These are phyloP conservation scores for Ptychochromis oligacanthus DNA, from an alignment of 2,113 vertebrate genomes.

Conservation along the genomic window DNA sequence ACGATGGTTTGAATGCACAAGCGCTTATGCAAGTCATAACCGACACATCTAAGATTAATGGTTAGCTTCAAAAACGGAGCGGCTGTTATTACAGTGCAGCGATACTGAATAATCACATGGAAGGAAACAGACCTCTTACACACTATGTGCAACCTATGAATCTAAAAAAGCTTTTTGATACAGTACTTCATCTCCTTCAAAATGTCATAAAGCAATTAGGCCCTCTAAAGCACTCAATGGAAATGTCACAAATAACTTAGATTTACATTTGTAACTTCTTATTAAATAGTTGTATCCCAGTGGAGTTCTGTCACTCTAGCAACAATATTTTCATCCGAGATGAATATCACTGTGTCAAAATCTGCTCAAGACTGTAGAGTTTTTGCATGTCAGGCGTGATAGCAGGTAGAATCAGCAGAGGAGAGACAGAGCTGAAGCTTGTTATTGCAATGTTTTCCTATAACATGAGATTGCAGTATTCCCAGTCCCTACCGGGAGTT, in stretches of 20 bases:
- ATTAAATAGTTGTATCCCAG: slow-evolving; percentile 10
- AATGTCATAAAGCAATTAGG: slow-evolving; percentile 66
- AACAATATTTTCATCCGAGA: slow-evolving; percentile 24
- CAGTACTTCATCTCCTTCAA: slow-evolving; percentile 59
- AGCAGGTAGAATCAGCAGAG: slow-evolving; percentile 7
- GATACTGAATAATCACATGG: slow-evolving; percentile 45
- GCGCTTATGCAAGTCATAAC: slow-evolving; percentile 37
- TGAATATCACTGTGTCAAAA: slow-evolving; percentile 4
- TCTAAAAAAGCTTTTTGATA: slow-evolving; percentile 48
- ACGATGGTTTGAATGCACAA: slow-evolving; percentile 53
- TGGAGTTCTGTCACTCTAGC: neutral
- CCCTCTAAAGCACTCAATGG: slow-evolving; percentile 49
- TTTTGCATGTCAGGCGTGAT: slow-evolving; percentile 14
- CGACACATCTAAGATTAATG: slow-evolving; percentile 49
- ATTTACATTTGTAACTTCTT: slow-evolving; percentile 37
- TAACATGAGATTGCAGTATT: slow-evolving; percentile 28
- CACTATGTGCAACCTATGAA: slow-evolving; percentile 43
- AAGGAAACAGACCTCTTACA: slow-evolving; percentile 51
- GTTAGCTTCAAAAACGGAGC: slow-evolving; percentile 51
- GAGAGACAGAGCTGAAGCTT: slow-evolving; percentile 35
- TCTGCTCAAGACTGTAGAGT: slow-evolving; percentile 3
- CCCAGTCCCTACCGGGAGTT: slow-evolving; percentile 7
- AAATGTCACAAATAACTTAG: slow-evolving; percentile 56
- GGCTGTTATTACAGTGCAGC: slow-evolving; percentile 44
- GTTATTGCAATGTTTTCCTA: slow-evolving; percentile 60